Percentiles rank a stretch among this genome's conserved stretches.
These are phyloP conservation scores for Himalopsyche phryganea DNA, from an alignment of 1,140 invertebrate species.

Conservation along the genomic window DNA sequence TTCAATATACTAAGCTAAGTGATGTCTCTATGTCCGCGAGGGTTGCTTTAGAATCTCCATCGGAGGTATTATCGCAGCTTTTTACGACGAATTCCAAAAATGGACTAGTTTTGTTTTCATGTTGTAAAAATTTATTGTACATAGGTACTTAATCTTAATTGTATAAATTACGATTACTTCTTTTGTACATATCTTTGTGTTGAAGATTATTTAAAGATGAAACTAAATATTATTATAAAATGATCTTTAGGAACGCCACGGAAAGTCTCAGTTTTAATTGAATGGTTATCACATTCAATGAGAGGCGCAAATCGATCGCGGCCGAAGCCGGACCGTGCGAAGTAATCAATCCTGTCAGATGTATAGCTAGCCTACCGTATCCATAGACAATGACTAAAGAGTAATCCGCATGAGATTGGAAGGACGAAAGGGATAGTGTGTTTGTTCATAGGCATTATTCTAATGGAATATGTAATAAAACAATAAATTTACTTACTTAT, in stretches of 20 bases:
- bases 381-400: constrained; percentile 31
- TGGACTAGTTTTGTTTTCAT: constrained; percentile 30
- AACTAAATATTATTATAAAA: constrained; percentile 24
- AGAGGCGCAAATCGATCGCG: background rate
- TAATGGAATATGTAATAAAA: constrained; percentile 55
- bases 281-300: constrained; percentile 2
- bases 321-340: constrained; percentile 5
- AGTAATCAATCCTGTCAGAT: constrained; percentile 19
- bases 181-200: constrained; percentile 36
- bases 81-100: constrained; percentile 21
- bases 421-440: constrained; percentile 14
- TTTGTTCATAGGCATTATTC: constrained; percentile 51
- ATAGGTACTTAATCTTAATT: constrained; percentile 35
- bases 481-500: constrained; percentile 43
- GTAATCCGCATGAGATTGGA: constrained; percentile 13
- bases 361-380: constrained; percentile 28
- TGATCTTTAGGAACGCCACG: constrained; percentile 9
- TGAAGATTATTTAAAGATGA: constrained; percentile 33
- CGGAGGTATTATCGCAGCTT: constrained; percentile 22
- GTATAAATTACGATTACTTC: constrained; percentile 33
- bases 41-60: constrained; percentile 25
- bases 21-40: constrained; percentile 29
- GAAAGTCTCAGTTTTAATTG: constrained; percentile 12
- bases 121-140: constrained; percentile 34
- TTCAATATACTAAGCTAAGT: constrained; percentile 32